Percentiles rank a stretch among this genome's conserved stretches.
phyloP scores from a whole-genome alignment of 2,113 vertebrate species.

The Egretta garzetta region DNA sequence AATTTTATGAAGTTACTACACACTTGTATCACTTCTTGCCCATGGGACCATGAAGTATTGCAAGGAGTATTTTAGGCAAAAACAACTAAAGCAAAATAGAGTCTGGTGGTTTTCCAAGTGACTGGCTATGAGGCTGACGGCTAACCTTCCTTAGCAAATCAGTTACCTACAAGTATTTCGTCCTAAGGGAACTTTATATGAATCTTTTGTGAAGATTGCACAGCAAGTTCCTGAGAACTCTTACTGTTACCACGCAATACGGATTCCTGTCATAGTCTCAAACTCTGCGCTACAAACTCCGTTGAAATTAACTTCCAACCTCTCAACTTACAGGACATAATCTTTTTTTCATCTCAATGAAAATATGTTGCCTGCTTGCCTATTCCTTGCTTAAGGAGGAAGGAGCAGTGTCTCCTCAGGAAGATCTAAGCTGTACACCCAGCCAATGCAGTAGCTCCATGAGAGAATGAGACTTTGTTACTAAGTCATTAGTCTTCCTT shows the following conservation, averaged over 20 bases:
- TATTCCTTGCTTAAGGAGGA: neutral
- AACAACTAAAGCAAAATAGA: neutral
- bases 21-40: neutral
- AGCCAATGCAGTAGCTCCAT: neutral
- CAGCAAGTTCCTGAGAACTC: neutral
- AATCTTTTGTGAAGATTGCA: neutral
- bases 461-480: neutral
- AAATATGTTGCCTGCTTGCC: neutral
- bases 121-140: neutral
- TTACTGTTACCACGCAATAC: neutral
- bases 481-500: neutral
- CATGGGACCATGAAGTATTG: neutral
- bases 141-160: neutral
- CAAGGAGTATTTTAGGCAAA: neutral
- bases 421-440: neutral
- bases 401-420: neutral
- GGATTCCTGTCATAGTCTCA: neutral
- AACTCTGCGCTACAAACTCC: neutral
- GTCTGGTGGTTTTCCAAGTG: constrained; percentile 20
- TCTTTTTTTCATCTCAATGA: neutral
- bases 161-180: neutral
- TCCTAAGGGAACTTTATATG: neutral
- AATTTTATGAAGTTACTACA: neutral
- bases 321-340: neutral
- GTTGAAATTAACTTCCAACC: neutral